Percentiles rank a stretch among this genome's conserved stretches.
Conservation (phyloP, 1,140 invertebrate species). For the Drosophila kepulauana region DNA sequence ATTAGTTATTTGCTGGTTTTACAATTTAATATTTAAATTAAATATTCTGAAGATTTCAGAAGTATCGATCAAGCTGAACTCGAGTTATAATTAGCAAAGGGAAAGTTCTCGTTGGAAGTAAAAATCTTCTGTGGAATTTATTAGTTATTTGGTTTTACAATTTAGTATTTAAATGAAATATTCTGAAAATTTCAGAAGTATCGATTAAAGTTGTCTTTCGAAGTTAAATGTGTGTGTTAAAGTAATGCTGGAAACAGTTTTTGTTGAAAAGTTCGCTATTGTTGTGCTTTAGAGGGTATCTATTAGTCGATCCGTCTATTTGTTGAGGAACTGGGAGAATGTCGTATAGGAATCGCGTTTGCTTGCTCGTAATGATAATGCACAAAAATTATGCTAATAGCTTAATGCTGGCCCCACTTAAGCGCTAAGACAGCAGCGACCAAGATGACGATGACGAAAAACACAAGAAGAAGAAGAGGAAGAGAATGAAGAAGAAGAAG, state of each 20-base stretch:
- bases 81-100: too few species aligned
- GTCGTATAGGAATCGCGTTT: constrained; percentile 31
- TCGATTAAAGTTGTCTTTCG: too few species aligned
- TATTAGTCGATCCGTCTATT: not conserved
- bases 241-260: too few species aligned
- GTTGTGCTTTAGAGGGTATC: constrained; percentile 7
- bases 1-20: not conserved
- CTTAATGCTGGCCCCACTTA: constrained; percentile 78
- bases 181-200: not conserved
- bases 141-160: too few species aligned
- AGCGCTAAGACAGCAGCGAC: constrained; percentile 68
- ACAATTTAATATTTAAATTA: not conserved
- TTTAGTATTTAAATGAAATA: not conserved
- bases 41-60: not conserved
- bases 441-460: constrained; percentile 14
- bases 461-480: constrained; percentile 2
- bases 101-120: too few species aligned
- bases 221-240: too few species aligned
- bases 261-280: too few species aligned
- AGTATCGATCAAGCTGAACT: too few species aligned
- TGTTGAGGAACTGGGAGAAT: too few species aligned
- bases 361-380: constrained; percentile 67
- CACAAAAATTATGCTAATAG: constrained; percentile 81
- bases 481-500: not conserved
- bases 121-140: too few species aligned